Percentiles rank a stretch among this genome's conserved stretches.
Conservation (phyloP, 2,113 vertebrate species). For the Psammodynastes pulverulentus region DNA sequence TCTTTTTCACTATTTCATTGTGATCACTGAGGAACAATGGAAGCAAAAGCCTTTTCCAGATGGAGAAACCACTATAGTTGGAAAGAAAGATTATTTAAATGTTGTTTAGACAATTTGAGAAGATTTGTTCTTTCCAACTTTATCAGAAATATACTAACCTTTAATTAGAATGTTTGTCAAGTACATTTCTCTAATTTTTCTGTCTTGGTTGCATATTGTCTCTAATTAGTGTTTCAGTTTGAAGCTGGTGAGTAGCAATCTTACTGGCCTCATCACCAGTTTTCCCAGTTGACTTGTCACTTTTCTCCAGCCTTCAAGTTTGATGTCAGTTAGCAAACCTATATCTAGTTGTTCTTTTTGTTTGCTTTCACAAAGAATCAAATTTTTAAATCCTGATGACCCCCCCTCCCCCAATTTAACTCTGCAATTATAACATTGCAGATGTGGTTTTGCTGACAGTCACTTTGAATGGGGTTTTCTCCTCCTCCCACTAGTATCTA, state of each 20-base stretch:
- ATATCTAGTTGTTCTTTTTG: slow-evolving; percentile 28
- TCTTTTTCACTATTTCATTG: neutral
- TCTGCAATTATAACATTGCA: slow-evolving; percentile 19
- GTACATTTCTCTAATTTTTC: slow-evolving; percentile 43
- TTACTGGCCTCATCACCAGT: slow-evolving; percentile 33
- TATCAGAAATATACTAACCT: slow-evolving; percentile 48
- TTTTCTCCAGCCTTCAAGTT: slow-evolving; percentile 48
- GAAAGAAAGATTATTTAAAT: slow-evolving; percentile 32
- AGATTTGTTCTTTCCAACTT: slow-evolving; percentile 41
- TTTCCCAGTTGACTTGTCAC: slow-evolving; percentile 38
- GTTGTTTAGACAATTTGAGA: slow-evolving; percentile 32
- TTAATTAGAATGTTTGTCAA: slow-evolving; percentile 53
- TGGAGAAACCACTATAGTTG: slow-evolving; percentile 18
- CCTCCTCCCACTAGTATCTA: slow-evolving; percentile 14
- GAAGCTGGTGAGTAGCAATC: slow-evolving; percentile 47
- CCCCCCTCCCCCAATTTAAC: slow-evolving; percentile 32
- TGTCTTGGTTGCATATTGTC: slow-evolving; percentile 38
- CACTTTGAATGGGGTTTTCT: slow-evolving; percentile 1
- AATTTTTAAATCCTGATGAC: slow-evolving; percentile 32
- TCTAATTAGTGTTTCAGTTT: slow-evolving; percentile 62
- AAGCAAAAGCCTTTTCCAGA: slow-evolving; percentile 28
- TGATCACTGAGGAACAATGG: neutral
- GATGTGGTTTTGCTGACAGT: slow-evolving; percentile 1
- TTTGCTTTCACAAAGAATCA: slow-evolving; percentile 27
- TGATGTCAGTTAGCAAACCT: slow-evolving; percentile 30